Evolutionary conservation across 2,888 invertebrate species (phyloP), one percentile per base, ranked within the genome.

Genomic region (Tenthredo distinguenda): DNA sequence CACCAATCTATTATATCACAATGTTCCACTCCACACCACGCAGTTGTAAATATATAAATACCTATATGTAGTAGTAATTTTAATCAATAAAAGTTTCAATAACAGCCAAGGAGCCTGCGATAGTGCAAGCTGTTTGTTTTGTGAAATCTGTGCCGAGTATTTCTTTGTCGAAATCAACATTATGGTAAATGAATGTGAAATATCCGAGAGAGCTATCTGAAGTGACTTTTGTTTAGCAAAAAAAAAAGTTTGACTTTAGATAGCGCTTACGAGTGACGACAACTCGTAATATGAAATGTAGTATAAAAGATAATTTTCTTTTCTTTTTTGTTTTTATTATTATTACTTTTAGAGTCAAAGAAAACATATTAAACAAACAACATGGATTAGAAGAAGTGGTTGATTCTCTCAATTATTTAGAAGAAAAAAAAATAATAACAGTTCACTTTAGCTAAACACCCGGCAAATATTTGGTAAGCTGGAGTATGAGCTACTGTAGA

Each of bases 1-100:
- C 93, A 93, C 93, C 93, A 93, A 93, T 93, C 93, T 93, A 93
- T 93, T 93, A 93, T 93, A 93, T 93, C 93, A 93, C 93, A 93
- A 93, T 93, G 92, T 93, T 93, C 92, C 93, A 93, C 93, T 93
- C 92, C 93, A 93, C 93, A 93, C 93, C 93, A 93, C 93, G 92
- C 93, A 91, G 89, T 93, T 93, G 93, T 93, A 93, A 93, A 93
- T 93, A 93, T 93, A 93, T 92, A 93, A 93, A 93, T 92, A 93
- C 91, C 92, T 93, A 93, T 92, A 92, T 89, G 83, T 85, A 81
- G 87, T 88, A 89, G 88, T 90, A 86, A 84, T 88, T 88, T 88
- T 88, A 88, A 90, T 91, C 90, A 89, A 90, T 91, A 88, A 91
- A 90, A 91, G 86, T 88, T 91, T 91, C 89, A 88, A 90, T 90